phyloP scores from a whole-genome alignment of 2,113 vertebrate genomes.

The Menura novaehollandiae region DNA sequence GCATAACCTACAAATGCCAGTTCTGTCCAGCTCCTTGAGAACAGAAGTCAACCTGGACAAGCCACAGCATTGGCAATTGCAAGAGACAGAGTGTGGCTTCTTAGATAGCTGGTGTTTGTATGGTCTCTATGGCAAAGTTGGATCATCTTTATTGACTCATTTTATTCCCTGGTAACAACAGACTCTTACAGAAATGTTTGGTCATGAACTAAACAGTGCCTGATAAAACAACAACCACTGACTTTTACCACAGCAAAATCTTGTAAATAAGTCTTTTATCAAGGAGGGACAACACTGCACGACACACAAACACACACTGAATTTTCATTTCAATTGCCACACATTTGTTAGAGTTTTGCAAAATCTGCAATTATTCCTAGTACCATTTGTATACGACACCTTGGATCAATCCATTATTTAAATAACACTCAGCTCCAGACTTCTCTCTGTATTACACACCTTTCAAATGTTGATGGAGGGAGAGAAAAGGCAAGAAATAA shows the following conservation, averaged over 20 bases:
- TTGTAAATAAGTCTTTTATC: neutral
- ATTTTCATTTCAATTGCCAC: neutral
- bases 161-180: neutral
- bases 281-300: neutral
- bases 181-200: neutral
- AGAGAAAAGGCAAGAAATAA: neutral
- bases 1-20: neutral
- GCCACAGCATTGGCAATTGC: neutral
- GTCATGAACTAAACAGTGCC: neutral
- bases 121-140: neutral
- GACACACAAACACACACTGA: neutral
- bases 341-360: neutral
- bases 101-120: neutral
- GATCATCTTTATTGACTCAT: neutral
- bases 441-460: neutral
- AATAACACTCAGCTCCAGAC: neutral
- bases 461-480: neutral
- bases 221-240: neutral
- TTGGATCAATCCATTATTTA: neutral
- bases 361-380: neutral
- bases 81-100: accelerated
- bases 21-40: neutral
- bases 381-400: neutral
- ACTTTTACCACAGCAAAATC: neutral
- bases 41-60: neutral